A percentile compares a stretch with the other conserved stretches of the same genome.
phyloP scores from a whole-genome alignment of 2,888 invertebrate species.

The Dexiosoma caninum region DNA sequence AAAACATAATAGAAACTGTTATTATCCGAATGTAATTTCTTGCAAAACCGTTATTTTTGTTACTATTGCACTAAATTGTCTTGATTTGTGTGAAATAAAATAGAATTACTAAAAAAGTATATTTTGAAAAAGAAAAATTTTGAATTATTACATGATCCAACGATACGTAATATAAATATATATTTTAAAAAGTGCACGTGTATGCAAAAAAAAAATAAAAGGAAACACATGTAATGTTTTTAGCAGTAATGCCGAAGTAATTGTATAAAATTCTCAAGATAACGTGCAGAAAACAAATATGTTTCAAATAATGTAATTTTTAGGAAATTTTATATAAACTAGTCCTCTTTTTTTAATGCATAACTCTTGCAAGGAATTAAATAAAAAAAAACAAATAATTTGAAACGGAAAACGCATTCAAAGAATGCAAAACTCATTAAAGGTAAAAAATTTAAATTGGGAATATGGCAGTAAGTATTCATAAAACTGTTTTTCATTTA shows the following conservation, averaged over 20 bases:
- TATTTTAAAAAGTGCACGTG: neutral
- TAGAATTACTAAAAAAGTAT: no score
- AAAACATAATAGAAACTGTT: neutral
- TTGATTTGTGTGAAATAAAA: no score
- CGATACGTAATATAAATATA: no score
- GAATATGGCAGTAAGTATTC: no score
- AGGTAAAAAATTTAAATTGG: no score
- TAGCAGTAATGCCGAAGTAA: slow-evolving; percentile 52
- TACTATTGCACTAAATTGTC: no score
- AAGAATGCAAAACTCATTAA: neutral
- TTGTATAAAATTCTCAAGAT: slow-evolving; percentile 33
- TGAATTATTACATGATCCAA: no score
- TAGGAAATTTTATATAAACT: slow-evolving; percentile 50
- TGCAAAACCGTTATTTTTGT: no score
- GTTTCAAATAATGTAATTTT: neutral
- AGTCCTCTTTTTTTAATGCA: slow-evolving; percentile 42
- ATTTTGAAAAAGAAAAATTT: no score
- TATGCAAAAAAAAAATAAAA: slow-evolving; percentile 29
- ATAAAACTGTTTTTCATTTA: no score
- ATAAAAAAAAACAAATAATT: neutral
- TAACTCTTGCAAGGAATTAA: neutral
- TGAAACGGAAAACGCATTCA: neutral
- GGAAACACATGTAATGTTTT: neutral
- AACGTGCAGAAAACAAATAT: slow-evolving; percentile 2
- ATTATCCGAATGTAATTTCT: neutral